A percentile compares a stretch with the other conserved stretches of the same genome.
phyloP scores from a whole-genome alignment of 2,113 vertebrate genomes.

The Sylvilagus bachmani region DNA sequence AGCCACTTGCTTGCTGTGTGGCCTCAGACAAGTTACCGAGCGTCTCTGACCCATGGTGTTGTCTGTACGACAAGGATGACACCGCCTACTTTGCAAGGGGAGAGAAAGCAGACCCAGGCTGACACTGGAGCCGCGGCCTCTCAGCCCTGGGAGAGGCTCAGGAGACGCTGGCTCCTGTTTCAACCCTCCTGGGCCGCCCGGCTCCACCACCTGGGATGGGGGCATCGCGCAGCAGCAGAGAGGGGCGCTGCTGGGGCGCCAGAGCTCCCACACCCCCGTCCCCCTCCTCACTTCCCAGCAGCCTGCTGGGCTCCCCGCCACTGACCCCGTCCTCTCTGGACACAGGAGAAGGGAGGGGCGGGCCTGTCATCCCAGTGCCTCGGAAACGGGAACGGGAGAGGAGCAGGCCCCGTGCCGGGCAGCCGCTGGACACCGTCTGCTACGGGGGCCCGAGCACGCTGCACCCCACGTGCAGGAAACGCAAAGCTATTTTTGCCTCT shows the following conservation, averaged over 20 bases:
- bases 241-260: background rate
- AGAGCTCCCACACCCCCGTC: background rate
- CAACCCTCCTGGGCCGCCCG: background rate
- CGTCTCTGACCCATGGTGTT: background rate
- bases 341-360: background rate
- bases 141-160: background rate
- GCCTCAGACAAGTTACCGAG: background rate
- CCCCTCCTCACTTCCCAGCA: background rate
- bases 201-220: background rate
- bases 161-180: background rate
- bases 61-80: background rate
- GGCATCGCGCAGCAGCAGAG: background rate
- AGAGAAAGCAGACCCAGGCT: background rate
- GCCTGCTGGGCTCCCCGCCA: background rate
- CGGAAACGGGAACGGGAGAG: background rate
- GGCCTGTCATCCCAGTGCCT: background rate
- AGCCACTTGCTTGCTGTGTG: background rate
- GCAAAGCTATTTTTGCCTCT: conserved; percentile 69
- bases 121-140: background rate
- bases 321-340: background rate
- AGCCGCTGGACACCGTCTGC: background rate
- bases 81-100: background rate
- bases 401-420: background rate
- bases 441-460: background rate
- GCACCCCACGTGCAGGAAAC: background rate